phyloP scores from a whole-genome alignment of 2,888 invertebrate genomes.

The Cerastis leucographa region DNA sequence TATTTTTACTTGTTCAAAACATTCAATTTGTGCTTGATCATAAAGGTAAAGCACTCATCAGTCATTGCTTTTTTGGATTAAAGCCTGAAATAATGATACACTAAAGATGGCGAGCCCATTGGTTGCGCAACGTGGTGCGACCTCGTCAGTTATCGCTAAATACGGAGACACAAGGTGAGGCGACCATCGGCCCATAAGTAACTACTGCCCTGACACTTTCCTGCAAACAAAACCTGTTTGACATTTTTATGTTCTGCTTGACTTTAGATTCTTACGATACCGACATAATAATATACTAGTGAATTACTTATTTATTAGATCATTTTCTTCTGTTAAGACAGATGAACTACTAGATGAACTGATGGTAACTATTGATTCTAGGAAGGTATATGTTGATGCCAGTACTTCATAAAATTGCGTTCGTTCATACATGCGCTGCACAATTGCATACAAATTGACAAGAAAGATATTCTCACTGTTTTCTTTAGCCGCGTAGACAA shows the following conservation, averaged over 20 bases:
- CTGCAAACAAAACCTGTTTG: conserved; percentile 67
- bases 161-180: conserved; percentile 86
- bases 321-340: background rate
- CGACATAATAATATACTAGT: background rate
- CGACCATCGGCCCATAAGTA: conserved; percentile 82
- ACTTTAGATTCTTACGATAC: conserved; percentile 37
- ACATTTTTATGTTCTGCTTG: conserved; percentile 52
- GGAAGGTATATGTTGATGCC: background rate
- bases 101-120: conserved; percentile 79
- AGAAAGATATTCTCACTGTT: conserved; percentile 72
- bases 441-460: conserved; percentile 57
- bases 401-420: conserved; percentile 20
- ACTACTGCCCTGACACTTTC: conserved; percentile 71
- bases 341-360: conserved; percentile 13
- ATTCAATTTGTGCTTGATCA: conserved; percentile 9
- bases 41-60: conserved; percentile 42
- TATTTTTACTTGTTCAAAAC: background rate
- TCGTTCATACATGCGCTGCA: conserved; percentile 30
- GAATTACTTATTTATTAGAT: background rate
- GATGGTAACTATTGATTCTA: conserved; percentile 5
- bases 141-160: conserved; percentile 87
- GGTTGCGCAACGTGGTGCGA: conserved; percentile 81
- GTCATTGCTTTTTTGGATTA: conserved; percentile 66
- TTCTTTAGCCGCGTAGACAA: conserved; percentile 62
- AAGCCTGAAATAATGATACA: conserved; percentile 74